These are phyloP conservation scores for Orthonyx spaldingii DNA, from an alignment of 2,113 vertebrate genomes.

Conservation along the genomic window DNA sequence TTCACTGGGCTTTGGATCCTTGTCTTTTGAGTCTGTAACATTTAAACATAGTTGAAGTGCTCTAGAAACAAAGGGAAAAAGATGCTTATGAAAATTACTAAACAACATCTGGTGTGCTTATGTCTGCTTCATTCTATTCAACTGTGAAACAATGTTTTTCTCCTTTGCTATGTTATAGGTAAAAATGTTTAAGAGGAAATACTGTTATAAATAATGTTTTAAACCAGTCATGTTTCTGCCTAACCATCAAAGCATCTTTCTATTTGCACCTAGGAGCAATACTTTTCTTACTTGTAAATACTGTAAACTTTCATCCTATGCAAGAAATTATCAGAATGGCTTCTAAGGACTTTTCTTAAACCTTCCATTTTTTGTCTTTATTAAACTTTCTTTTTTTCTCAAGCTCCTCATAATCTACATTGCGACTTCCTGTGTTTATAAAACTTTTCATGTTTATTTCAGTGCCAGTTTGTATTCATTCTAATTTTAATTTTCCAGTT, in stretches of 20 bases:
- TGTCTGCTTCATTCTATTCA: constrained; percentile 36
- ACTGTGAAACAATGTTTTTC: constrained; percentile 48
- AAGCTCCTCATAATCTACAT: constrained; percentile 58
- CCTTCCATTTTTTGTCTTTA: constrained; percentile 55
- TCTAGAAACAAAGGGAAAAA: constrained; percentile 32
- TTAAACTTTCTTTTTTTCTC: constrained; percentile 64
- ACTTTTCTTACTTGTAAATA: constrained; percentile 43
- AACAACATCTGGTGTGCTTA: constrained; percentile 11
- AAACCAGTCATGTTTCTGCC: constrained; percentile 48
- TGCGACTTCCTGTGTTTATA: constrained; percentile 57
- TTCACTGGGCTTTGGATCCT: not conserved
- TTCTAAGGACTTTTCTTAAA: constrained; percentile 54
- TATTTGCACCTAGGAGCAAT: constrained; percentile 56
- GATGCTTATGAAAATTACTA: constrained; percentile 9
- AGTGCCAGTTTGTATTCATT: constrained; percentile 49
- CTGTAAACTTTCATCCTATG: constrained; percentile 29
- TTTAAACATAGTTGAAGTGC: not conserved
- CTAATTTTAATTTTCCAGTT: constrained; percentile 42
- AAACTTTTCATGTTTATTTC: constrained; percentile 52
- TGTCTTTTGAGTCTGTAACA: not conserved
- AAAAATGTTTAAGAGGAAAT: constrained; percentile 28
- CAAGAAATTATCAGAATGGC: constrained; percentile 46
- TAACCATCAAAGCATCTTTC: constrained; percentile 53
- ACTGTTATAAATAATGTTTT: constrained; percentile 27
- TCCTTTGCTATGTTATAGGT: constrained; percentile 40